A percentile compares a stretch with the other conserved stretches of the same genome.
phyloP scores from a whole-genome alignment of 2,113 vertebrate genomes.

The Podilymbus podiceps region DNA sequence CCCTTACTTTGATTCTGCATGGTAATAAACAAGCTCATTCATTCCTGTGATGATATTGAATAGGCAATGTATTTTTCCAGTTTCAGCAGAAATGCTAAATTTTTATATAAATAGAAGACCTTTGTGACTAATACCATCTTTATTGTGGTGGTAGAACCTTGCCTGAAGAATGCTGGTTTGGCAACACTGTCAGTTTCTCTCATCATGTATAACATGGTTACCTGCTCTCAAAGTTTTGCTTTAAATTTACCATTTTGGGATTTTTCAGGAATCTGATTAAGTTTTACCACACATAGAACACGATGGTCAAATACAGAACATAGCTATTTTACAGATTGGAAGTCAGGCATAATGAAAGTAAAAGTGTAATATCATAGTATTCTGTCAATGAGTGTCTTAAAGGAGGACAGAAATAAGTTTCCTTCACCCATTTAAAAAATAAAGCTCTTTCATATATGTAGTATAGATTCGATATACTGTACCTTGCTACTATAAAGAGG shows the following conservation, averaged over 20 bases:
- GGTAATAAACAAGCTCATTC: neutral
- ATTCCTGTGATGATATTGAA: neutral
- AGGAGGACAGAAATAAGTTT: neutral
- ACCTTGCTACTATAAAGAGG: neutral
- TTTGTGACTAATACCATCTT: neutral
- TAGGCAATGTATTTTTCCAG: neutral
- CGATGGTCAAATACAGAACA: rapidly evolving
- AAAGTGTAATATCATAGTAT: neutral
- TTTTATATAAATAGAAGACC: neutral
- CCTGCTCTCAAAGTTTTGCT: neutral
- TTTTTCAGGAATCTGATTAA: neutral
- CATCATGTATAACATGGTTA: neutral
- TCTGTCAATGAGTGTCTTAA: neutral
- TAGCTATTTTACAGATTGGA: neutral
- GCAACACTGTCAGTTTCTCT: neutral
- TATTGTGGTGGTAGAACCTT: neutral
- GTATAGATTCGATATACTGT: neutral
- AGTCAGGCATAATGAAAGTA: neutral
- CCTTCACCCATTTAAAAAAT: neutral
- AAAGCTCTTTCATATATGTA: neutral
- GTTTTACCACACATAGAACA: neutral
- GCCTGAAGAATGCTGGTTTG: neutral
- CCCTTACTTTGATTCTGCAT: neutral
- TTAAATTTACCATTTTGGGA: neutral
- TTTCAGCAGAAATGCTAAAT: neutral